phyloP scores from a whole-genome alignment of 2,888 invertebrate genomes.

The Nipponacmea schrenckii region DNA sequence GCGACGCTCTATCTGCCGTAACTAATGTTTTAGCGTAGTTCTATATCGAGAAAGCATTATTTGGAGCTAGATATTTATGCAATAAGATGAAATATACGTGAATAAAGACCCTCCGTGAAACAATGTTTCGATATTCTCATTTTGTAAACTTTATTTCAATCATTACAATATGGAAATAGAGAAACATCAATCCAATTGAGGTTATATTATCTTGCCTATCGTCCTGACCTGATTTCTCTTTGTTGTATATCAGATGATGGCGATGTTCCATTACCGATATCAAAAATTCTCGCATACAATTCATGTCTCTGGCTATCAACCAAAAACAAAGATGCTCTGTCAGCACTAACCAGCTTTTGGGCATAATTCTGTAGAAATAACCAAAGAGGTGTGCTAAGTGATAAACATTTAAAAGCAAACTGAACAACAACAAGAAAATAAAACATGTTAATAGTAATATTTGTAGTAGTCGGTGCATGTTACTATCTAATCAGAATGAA shows the following conservation, averaged over 20 bases:
- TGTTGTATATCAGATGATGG: constrained; percentile 22
- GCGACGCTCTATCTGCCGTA: constrained; percentile 82
- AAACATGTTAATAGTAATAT: too few species aligned
- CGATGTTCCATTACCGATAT: constrained; percentile 67
- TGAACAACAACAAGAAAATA: too few species aligned
- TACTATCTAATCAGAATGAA: too few species aligned
- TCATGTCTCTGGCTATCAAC: constrained; percentile 80
- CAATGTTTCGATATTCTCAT: neutral
- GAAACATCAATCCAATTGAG: neutral
- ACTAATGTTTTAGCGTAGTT: constrained; percentile 83
- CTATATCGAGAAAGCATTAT: constrained; percentile 43
- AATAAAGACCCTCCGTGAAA: neutral
- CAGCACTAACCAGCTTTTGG: constrained; percentile 83
- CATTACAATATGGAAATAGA: neutral
- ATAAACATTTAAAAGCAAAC: neutral
- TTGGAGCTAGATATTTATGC: neutral
- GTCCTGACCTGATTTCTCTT: constrained; percentile 41
- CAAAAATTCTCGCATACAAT: constrained; percentile 85
- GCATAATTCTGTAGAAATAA: constrained; percentile 75
- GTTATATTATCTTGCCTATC: neutral
- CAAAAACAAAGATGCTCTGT: constrained; percentile 84
- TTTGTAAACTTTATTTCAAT: neutral
- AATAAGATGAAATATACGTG: neutral
- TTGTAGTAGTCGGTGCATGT: too few species aligned
- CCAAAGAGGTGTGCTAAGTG: neutral